Percentiles rank a stretch among this genome's conserved stretches.
These are phyloP conservation scores for Geodia barretti DNA, from an alignment of 37 sponge, comb jelly and placozoan species.

Conservation along the genomic window DNA sequence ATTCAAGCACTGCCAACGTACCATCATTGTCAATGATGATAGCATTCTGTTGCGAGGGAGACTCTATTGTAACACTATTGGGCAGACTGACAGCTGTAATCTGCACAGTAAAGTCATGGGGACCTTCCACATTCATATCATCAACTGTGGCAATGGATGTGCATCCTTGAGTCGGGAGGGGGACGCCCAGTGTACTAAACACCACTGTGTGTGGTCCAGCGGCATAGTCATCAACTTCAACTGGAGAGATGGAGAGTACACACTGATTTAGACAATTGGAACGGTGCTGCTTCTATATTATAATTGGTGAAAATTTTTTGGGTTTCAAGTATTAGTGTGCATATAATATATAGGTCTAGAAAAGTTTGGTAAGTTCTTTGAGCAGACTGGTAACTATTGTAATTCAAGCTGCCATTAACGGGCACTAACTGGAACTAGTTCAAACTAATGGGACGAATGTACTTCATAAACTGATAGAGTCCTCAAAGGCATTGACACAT, in stretches of 20 bases:
- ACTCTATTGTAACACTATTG: background rate
- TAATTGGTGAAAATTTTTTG: no score
- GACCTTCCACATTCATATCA: background rate
- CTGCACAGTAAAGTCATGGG: background rate
- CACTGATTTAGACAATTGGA: background rate
- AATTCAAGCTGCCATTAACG: no score
- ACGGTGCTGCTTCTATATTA: no score
- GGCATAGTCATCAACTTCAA: background rate
- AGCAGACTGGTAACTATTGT: no score
- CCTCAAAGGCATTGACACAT: no score
- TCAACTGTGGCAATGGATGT: background rate
- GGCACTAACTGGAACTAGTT: no score
- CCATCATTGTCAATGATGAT: background rate
- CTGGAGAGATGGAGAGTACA: background rate
- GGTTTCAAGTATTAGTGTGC: no score
- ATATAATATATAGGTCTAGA: no score
- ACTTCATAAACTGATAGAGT: background rate
- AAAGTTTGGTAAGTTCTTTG: no score
- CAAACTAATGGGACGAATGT: no score
- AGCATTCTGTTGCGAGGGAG: background rate
- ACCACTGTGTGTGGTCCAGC: background rate
- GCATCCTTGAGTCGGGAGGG: background rate
- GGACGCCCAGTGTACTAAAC: background rate
- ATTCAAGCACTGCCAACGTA: no score
- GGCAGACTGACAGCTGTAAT: background rate